Percentiles rank a stretch among this genome's conserved stretches.
These are phyloP conservation scores for Phoronis australis DNA, from an alignment of 2,888 invertebrate species.

Conservation along the genomic window DNA sequence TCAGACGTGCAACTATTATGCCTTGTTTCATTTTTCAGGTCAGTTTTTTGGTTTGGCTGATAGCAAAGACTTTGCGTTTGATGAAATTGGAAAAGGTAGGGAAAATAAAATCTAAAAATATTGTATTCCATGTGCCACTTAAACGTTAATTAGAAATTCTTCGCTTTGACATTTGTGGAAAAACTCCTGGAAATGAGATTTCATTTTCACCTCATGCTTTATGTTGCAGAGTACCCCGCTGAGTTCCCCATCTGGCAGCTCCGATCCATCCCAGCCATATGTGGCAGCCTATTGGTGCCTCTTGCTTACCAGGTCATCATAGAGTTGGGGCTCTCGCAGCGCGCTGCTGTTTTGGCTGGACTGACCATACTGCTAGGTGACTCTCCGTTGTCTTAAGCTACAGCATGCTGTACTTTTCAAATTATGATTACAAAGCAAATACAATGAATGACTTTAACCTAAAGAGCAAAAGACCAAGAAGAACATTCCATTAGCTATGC, in stretches of 20 bases:
- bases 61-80: conserved; percentile 80
- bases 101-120: conserved; percentile 1
- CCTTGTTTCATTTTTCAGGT: conserved; percentile 25
- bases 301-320: conserved; percentile 76
- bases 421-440: too few relatives aligned
- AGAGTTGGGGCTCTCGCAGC: conserved; percentile 72
- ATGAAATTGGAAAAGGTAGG: conserved; percentile 70
- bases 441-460: too few relatives aligned
- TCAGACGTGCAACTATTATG: too few relatives aligned
- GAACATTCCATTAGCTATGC: too few relatives aligned
- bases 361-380: conserved; percentile 75
- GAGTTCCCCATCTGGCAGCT: conserved; percentile 55
- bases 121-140: not conserved
- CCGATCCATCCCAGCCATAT: conserved; percentile 80
- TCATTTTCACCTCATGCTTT: too few relatives aligned
- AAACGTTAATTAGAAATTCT: not conserved
- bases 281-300: conserved; percentile 80
- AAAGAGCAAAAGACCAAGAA: too few relatives aligned
- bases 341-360: conserved; percentile 77
- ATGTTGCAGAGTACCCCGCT: conserved; percentile 37
- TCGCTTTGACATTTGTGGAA: not conserved
- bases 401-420: too few relatives aligned
- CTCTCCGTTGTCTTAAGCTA: too few relatives aligned
- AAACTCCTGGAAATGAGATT: too few relatives aligned
- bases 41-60: conserved; percentile 71